A percentile compares a stretch with the other conserved stretches of the same genome.
These are phyloP conservation scores for Vanessa tameamea DNA, from an alignment of 1,140 invertebrate species.

Conservation along the genomic window DNA sequence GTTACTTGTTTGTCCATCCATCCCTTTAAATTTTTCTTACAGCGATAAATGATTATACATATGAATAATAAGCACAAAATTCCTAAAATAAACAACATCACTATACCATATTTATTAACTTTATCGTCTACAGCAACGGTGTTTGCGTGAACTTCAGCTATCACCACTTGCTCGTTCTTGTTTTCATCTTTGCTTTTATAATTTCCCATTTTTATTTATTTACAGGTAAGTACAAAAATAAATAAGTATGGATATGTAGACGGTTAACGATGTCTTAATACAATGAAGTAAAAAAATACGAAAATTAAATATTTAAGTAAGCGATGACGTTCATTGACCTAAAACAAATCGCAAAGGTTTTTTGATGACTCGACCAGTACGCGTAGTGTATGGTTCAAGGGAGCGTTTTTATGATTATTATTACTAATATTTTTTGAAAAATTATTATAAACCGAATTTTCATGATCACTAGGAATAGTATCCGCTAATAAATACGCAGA, in stretches of 20 bases:
- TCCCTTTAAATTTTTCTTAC: background rate
- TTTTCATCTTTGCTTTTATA: conserved; percentile 9
- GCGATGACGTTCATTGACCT: conserved; percentile 1
- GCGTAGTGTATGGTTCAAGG: conserved; percentile 3
- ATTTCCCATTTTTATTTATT: conserved; percentile 21
- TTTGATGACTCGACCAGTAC: conserved; percentile 1
- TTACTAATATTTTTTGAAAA: conserved; percentile 17
- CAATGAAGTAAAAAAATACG: conserved; percentile 8
- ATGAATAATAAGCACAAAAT: background rate
- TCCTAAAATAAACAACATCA: conserved; percentile 17
- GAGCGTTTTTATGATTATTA: conserved; percentile 17
- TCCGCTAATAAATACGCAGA: conserved; percentile 15
- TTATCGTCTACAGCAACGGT: conserved; percentile 16
- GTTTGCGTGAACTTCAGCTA: conserved; percentile 15
- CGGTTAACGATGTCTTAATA: background rate
- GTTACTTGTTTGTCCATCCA: background rate
- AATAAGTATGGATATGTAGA: background rate
- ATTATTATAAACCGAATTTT: conserved; percentile 15
- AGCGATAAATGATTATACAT: conserved; percentile 3
- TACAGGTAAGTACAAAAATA: conserved; percentile 13
- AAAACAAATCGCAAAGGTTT: conserved; percentile 4
- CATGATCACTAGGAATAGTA: conserved; percentile 17
- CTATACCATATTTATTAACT: conserved; percentile 16
- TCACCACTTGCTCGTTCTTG: conserved; percentile 14
- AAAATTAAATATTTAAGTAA: conserved; percentile 16